These are phyloP conservation scores for Cosmia pyralina DNA, from an alignment of 2,888 invertebrate species.

Conservation along the genomic window DNA sequence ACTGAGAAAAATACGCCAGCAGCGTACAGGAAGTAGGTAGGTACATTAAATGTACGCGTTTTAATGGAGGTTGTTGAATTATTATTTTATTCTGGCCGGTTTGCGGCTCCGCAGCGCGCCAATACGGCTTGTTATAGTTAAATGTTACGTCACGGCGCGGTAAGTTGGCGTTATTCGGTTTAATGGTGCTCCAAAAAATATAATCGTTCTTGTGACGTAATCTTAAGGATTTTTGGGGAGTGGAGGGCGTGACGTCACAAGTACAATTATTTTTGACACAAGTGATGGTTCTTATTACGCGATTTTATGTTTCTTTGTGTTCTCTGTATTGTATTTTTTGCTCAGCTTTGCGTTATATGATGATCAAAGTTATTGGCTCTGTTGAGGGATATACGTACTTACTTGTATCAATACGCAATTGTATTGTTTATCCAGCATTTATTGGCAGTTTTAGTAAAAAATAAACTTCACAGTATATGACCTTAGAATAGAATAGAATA, in stretches of 20 bases:
- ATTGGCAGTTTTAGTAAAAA: neutral
- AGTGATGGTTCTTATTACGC: conserved; percentile 23
- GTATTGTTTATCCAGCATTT: neutral
- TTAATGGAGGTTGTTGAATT: conserved; percentile 62
- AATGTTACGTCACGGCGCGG: conserved; percentile 49
- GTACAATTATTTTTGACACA: conserved; percentile 49
- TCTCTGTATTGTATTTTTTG: conserved; percentile 2
- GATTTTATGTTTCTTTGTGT: conserved; percentile 30
- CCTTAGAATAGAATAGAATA: too few relatives aligned
- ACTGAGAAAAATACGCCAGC: conserved; percentile 69
- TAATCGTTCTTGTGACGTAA: conserved; percentile 55
- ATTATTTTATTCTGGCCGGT: conserved; percentile 61
- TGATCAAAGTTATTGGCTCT: neutral
- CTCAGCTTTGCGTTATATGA: neutral
- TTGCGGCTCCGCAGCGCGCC: conserved; percentile 49
- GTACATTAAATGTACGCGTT: conserved; percentile 70
- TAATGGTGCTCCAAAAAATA: conserved; percentile 49
- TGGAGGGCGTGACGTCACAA: conserved; percentile 35
- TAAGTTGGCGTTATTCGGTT: conserved; percentile 46
- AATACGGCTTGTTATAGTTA: conserved; percentile 48
- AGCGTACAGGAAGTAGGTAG: conserved; percentile 69
- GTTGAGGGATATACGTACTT: neutral
- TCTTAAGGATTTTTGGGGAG: conserved; percentile 49
- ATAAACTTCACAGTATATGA: neutral
- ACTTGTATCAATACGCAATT: neutral